Base-by-base conservation (phyloP, 1,140 invertebrate genomes). In the Zaprionus nigranus region DNA sequence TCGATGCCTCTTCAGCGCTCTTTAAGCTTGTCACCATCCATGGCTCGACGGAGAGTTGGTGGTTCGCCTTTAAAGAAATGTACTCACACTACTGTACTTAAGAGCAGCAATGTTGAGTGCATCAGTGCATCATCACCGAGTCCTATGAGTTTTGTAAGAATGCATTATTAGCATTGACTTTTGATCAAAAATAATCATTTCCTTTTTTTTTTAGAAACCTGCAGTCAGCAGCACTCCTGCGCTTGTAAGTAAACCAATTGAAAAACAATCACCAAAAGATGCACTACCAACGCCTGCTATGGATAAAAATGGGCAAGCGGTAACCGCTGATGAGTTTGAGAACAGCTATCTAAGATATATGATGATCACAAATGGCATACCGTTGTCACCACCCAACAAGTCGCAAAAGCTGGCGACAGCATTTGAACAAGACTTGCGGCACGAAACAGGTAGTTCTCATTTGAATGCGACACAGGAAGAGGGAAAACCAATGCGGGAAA, bases 141-240 rank as follows among this genome's bases (percentile, higher is more conserved):
- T 59, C 3, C 12, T 1, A 22, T 43, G 3, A 12, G 40, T 49
- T 17, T 17, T 7, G 36, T 43, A 20, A 40, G 22, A 24, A 5
- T 51, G 11, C 9, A 0, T 20, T 20, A 11, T 20, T 12, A 11
- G 3, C 20, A 20, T 24, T 24, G 20, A 5, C 1, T 46, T 13
- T 7, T 15, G 0, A 5, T 51, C 12, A 9, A 20, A 1, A 30
- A 12, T 3, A 34, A 1, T 51, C 0, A 0, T 2, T 12, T 38
- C 20, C 46, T 59, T 11, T 1, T 59, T 15, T 26, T 73, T 66
- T 3, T 63, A 87, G 79, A 0, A 51, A 15, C 84, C 74, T 12
- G 20, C 15, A n/a, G 26, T 65, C 22, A 74, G 72, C 64, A 83
- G 75, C 51, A 87, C 81, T 36, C 78, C 79, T 6, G 60, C 28